Conservation (phyloP, 2,797 vertebrate genomes). For the Typhlichthys eigenmanni region DNA sequence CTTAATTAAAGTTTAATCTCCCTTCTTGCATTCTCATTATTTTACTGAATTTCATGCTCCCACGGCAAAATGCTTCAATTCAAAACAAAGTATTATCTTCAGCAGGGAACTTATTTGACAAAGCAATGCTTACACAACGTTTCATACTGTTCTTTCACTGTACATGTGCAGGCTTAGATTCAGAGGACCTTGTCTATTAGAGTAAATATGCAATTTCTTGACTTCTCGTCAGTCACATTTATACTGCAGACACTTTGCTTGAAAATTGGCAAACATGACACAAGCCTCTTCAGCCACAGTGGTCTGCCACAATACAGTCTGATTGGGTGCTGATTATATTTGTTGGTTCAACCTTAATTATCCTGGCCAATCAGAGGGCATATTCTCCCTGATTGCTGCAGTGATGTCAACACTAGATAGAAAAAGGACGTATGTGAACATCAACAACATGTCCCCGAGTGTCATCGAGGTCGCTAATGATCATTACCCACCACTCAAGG, state of each 20-base stretch:
- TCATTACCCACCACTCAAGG: constrained; percentile 43
- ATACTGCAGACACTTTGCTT: background rate
- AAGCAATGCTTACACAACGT: too few relatives aligned
- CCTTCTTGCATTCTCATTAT: constrained; percentile 37
- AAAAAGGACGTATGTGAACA: constrained; percentile 11
- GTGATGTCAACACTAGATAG: constrained; percentile 28
- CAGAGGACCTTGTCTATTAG: too few relatives aligned
- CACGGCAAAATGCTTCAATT: constrained; percentile 20
- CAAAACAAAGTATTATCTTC: background rate
- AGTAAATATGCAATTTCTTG: too few relatives aligned
- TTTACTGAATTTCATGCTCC: constrained; percentile 41
- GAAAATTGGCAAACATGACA: constrained; percentile 2
- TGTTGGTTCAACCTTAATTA: constrained; percentile 63
- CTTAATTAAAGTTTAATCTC: constrained; percentile 55
- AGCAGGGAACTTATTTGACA: background rate
- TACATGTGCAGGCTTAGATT: background rate
- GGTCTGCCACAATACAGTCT: constrained; percentile 50
- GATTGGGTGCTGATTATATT: constrained; percentile 67
- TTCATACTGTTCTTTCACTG: too few relatives aligned
- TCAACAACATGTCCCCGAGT: constrained; percentile 46
- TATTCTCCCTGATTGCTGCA: constrained; percentile 50
- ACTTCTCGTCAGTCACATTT: too few relatives aligned
- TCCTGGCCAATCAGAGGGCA: constrained; percentile 29
- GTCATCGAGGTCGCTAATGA: constrained; percentile 49
- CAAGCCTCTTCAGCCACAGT: constrained; percentile 26